A percentile compares a stretch with the other conserved stretches of the same genome.
Conservation (phyloP, 2,113 vertebrate species). For the Lepus timidus region DNA sequence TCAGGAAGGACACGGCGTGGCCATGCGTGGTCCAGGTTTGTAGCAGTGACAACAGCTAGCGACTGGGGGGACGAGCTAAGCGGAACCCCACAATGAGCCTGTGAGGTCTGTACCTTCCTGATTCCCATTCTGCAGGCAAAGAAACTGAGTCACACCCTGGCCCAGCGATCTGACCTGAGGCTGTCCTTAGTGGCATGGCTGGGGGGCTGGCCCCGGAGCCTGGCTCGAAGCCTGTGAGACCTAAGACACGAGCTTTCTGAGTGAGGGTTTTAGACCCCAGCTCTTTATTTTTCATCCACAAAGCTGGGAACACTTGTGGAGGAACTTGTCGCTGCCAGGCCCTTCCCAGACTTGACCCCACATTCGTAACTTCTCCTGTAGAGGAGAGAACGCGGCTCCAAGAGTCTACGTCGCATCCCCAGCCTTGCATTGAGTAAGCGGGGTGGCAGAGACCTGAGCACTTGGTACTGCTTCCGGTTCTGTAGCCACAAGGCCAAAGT, state of each 20-base stretch:
- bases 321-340: not conserved
- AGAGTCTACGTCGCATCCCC: not conserved
- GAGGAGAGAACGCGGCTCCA: not conserved
- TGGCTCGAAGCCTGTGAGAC: not conserved
- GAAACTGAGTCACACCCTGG: not conserved
- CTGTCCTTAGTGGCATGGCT: not conserved
- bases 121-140: slow-evolving; percentile 7
- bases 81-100: not conserved
- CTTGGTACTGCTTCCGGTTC: not conserved
- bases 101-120: not conserved
- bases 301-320: not conserved
- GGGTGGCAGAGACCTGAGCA: not conserved
- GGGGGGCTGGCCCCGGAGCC: not conserved
- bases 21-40: not conserved
- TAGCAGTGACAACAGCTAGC: not conserved
- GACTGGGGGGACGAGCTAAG: not conserved
- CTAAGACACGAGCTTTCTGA: not conserved
- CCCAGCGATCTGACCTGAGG: not conserved
- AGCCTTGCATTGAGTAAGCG: not conserved
- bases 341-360: not conserved
- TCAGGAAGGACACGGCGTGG: not conserved
- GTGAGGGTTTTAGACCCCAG: not conserved
- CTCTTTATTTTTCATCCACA: not conserved
- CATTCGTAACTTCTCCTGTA: not conserved
- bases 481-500: not conserved